A percentile compares a stretch with the other conserved stretches of the same genome.
Conservation (phyloP, 1,140 invertebrate species). For the Neodiprion fabricii region DNA sequence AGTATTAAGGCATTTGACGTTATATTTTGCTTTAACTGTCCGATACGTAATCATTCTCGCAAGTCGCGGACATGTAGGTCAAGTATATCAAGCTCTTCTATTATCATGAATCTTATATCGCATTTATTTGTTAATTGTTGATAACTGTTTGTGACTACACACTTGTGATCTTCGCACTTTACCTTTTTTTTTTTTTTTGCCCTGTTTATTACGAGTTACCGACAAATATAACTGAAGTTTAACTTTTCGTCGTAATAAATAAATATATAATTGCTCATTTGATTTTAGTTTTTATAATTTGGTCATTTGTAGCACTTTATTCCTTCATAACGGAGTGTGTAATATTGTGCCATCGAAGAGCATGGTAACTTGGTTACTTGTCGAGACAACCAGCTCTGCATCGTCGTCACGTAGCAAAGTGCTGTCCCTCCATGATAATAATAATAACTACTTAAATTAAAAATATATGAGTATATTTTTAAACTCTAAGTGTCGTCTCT, state of each 20-base stretch:
- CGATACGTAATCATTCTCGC: conserved; percentile 60
- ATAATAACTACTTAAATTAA: conserved; percentile 57
- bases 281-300: background rate
- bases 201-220: background rate
- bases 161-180: too few species aligned
- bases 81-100: conserved; percentile 55
- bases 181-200: too few species aligned
- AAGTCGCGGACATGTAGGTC: conserved; percentile 52
- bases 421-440: conserved; percentile 62
- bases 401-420: conserved; percentile 58
- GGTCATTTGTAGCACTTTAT: background rate
- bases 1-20: conserved; percentile 64
- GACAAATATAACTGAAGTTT: background rate
- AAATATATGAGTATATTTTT: conserved; percentile 62
- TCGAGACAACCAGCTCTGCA: conserved; percentile 53
- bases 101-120: background rate
- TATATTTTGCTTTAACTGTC: conserved; percentile 63
- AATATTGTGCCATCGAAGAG: conserved; percentile 59
- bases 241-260: background rate
- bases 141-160: background rate
- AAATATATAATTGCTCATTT: background rate
- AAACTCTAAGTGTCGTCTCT: conserved; percentile 63
- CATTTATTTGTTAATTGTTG: background rate
- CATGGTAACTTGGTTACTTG: conserved; percentile 58
- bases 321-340: background rate